Conservation (phyloP, 1,140 invertebrate genomes). For the Papilio polytes region DNA sequence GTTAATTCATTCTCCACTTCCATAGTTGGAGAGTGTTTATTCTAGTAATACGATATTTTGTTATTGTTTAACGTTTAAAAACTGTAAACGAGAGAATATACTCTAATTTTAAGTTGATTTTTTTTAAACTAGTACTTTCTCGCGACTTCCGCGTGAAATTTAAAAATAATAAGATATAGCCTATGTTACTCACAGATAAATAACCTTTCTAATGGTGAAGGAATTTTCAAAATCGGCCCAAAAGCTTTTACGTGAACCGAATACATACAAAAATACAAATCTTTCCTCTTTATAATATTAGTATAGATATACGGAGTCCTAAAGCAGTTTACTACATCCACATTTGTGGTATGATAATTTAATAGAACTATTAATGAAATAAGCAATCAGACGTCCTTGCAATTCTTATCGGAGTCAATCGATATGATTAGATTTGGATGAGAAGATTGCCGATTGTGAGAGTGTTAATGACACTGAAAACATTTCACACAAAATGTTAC, state of each 20-base stretch:
- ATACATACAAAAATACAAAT: no score
- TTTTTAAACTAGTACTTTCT: no score
- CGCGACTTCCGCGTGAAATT: no score
- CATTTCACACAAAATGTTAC: background rate
- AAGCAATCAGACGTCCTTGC: background rate
- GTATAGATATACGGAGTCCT: background rate
- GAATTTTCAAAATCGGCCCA: no score
- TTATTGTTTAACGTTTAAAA: background rate
- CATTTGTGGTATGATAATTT: background rate
- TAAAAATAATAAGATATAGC: no score
- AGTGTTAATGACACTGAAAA: conserved; percentile 5
- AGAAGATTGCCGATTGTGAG: background rate
- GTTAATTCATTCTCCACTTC: conserved; percentile 13
- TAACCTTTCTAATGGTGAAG: no score
- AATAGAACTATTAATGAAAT: background rate
- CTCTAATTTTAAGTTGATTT: background rate
- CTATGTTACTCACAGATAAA: no score
- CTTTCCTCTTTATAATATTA: no score
- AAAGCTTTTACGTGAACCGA: no score
- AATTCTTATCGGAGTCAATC: background rate
- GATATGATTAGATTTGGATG: background rate
- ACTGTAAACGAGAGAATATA: no score
- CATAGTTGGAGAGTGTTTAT: background rate
- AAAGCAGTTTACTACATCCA: background rate
- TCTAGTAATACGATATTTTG: background rate